A percentile compares a stretch with the other conserved stretches of the same genome.
These are phyloP conservation scores for Actinia equina DNA, from an alignment of 64 coral and sea anemone genomes.

Conservation along the genomic window DNA sequence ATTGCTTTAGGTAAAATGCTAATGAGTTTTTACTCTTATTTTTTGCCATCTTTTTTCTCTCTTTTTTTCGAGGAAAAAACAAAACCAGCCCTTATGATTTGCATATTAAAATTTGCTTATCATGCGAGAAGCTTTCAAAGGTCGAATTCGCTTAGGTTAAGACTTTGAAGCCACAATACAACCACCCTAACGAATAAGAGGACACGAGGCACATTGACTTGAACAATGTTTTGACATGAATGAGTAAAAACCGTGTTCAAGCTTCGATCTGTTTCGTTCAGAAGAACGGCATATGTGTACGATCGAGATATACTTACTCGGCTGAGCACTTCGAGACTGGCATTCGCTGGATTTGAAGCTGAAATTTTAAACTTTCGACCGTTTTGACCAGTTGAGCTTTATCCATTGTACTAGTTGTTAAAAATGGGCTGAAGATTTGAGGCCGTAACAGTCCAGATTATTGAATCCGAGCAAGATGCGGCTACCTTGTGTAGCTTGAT, in stretches of 20 bases:
- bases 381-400: constrained; percentile 83
- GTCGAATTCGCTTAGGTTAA: constrained; percentile 1
- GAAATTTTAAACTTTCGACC: constrained; percentile 89
- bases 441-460: not conserved
- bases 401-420: constrained; percentile 54
- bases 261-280: not conserved
- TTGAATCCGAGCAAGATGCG: constrained; percentile 6
- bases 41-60: not conserved
- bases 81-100: not conserved
- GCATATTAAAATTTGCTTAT: constrained; percentile 25
- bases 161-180: constrained; percentile 11
- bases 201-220: not conserved
- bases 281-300: not conserved
- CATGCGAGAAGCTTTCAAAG: constrained; percentile 8
- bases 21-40: not conserved
- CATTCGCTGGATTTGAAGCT: constrained; percentile 84
- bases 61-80: not conserved
- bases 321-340: constrained; percentile 88
- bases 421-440: not conserved
- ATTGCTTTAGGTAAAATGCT: not conserved
- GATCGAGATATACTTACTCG: constrained; percentile 66
- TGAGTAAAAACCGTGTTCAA: not conserved
- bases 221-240: not conserved
- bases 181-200: not conserved
- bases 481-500: constrained; percentile 10